Evolutionary conservation across 2,797 vertebrate genomes (phyloP).

Genomic region (Merluccius polli): DNA sequence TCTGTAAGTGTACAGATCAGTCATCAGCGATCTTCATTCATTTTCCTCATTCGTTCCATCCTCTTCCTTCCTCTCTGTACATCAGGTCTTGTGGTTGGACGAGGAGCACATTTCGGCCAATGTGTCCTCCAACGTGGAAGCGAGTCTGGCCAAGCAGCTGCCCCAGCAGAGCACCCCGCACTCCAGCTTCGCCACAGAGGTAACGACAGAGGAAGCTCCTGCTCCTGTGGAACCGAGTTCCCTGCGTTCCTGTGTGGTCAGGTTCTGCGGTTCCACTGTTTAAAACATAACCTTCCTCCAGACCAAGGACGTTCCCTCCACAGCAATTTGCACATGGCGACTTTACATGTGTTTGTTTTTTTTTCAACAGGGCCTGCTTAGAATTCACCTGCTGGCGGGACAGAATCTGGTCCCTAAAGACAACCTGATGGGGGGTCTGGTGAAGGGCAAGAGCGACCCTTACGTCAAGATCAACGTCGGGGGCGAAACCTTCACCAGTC

Average conservation of each 20-base stretch:
- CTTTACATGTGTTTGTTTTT: neutral
- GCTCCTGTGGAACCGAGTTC: neutral
- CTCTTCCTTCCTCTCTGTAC: slow-evolving; percentile 8
- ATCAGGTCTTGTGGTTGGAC: slow-evolving; percentile 82
- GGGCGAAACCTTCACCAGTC: slow-evolving; percentile 78
- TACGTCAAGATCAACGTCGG: slow-evolving; percentile 80
- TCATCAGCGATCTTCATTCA: neutral
- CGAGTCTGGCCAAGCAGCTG: slow-evolving; percentile 61
- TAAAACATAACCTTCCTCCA: neutral
- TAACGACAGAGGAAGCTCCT: slow-evolving; percentile 37
- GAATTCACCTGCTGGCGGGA: slow-evolving; percentile 83
- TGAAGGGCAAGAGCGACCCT: slow-evolving; percentile 90
- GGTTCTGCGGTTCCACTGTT: neutral
- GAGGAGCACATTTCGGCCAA: slow-evolving; percentile 61
- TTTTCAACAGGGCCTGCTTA: slow-evolving; percentile 77
- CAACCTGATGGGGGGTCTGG: slow-evolving; percentile 82
- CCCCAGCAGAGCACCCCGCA: slow-evolving; percentile 73
- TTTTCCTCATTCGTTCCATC: neutral
- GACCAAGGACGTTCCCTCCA: neutral
- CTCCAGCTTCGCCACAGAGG: slow-evolving; percentile 84
- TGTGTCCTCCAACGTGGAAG: slow-evolving; percentile 49
- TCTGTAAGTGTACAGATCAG: neutral
- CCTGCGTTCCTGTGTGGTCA: neutral
- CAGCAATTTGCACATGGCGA: neutral
- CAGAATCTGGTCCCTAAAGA: slow-evolving; percentile 88